Evolutionary conservation across 1,140 invertebrate species (phyloP), one percentile per base, ranked within the genome.

Genomic region (Popillia japonica): DNA sequence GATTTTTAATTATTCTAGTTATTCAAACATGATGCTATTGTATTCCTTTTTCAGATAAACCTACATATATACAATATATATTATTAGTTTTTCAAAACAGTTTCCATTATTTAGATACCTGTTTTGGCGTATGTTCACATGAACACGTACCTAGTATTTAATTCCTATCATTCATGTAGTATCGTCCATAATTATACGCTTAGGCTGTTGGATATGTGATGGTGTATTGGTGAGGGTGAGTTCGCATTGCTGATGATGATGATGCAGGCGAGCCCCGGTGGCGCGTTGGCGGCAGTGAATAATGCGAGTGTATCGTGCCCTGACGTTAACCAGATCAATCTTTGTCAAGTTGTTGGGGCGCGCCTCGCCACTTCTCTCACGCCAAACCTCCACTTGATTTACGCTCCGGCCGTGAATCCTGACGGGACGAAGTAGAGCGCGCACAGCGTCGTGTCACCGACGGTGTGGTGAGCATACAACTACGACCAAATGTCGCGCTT

Each of bases 321-420:
- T 77, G 81, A 78, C 80, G 80, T 80, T 80, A 79, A 79, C 80
- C 78, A 82, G 80, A 84, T 84, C 82, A 84, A 84, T 84, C 82
- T 83, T 81, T 81, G 81, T 83, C 83, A 77, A 82, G 82, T 81
- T 82, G 82, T 80, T 80, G 80, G 83, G 48, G 78, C 77, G 83
- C 83, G 79, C 82, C 83, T 82, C 80, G 79, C 82, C 82, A 83
- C 82, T 17, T 55, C 48, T 55, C 48, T 55, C 48, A 84, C 83
- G 83, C 83, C 83, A 84, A 83, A 83, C 48, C 82, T 82, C 78
- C 78, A 80, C 81, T 83, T 83, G 83, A 84, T 84, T 84, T 83
- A 83, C 82, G 79, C 81, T 40, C 64, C 64, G 23, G 64, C 14
- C 64, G 48, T 55, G 48, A 55, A 55, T 55, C 48, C 48, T 55